Evolutionary conservation across 2,113 vertebrate genomes (phyloP).

Genomic region (Nothocercus julius): DNA sequence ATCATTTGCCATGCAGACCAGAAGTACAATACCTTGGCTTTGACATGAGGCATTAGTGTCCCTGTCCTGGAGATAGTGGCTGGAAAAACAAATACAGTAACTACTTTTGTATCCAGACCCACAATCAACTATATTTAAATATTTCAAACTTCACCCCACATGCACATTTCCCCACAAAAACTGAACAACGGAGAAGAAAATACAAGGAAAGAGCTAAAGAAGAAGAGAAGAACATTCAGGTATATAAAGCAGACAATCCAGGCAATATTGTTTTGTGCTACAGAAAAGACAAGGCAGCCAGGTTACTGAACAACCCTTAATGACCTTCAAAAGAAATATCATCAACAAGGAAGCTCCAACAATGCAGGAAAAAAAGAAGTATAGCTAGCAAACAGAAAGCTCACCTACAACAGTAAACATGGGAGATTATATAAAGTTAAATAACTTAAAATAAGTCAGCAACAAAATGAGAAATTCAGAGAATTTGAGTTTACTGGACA

Average conservation of each 20-base stretch:
- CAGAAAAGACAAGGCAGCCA: neutral
- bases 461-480: neutral
- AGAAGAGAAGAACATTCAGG: neutral
- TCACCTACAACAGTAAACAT: neutral
- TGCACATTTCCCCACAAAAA: neutral
- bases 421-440: neutral
- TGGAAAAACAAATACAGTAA: conserved; percentile 49
- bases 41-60: conserved; percentile 76
- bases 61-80: conserved; percentile 80
- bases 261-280: neutral
- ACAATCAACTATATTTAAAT: neutral
- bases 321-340: neutral
- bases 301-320: neutral
- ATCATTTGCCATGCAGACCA: neutral
- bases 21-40: conserved; percentile 72
- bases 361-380: neutral
- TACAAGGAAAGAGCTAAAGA: neutral
- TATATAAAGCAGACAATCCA: neutral
- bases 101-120: neutral
- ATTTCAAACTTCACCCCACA: neutral
- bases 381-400: neutral
- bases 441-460: neutral
- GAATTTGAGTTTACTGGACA: neutral
- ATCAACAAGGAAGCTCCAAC: neutral
- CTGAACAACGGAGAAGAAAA: neutral